Conservation (phyloP, 2,797 vertebrate species). For the Sphenodon punctatus region DNA sequence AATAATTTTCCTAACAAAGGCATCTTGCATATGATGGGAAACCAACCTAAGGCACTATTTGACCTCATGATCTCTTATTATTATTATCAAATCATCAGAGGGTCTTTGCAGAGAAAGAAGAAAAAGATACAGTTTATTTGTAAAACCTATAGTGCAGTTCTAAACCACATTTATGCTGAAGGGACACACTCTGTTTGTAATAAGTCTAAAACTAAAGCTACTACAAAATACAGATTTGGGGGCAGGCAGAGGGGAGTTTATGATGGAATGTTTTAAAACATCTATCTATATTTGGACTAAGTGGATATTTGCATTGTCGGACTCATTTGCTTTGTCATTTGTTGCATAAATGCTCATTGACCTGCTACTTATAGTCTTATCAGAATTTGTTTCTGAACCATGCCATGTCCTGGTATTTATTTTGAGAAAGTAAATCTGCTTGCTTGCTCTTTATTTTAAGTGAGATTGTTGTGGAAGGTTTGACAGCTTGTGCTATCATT, state of each 20-base stretch:
- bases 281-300: slow-evolving; percentile 18
- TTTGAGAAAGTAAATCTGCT: slow-evolving; percentile 56
- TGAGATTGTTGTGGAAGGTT: slow-evolving; percentile 10
- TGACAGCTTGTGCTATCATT: neutral
- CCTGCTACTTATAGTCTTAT: neutral
- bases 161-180: slow-evolving; percentile 34
- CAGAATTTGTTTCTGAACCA: slow-evolving; percentile 10
- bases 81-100: slow-evolving; percentile 69
- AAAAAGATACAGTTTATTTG: slow-evolving; percentile 60
- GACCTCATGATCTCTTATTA: slow-evolving; percentile 65
- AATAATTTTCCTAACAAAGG: slow-evolving; percentile 72
- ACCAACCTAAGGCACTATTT: slow-evolving; percentile 67
- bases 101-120: slow-evolving; percentile 48
- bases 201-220: slow-evolving; percentile 46
- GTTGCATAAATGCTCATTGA: slow-evolving; percentile 24
- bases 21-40: slow-evolving; percentile 65
- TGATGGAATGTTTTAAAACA: neutral
- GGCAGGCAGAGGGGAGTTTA: neutral
- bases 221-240: neutral
- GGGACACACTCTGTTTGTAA: neutral
- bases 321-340: slow-evolving; percentile 52
- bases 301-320: slow-evolving; percentile 23
- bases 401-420: slow-evolving; percentile 41
- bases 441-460: slow-evolving; percentile 9
- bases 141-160: slow-evolving; percentile 44